Conservation (phyloP, 1,140 invertebrate species). For the Anoplophora glabripennis region DNA sequence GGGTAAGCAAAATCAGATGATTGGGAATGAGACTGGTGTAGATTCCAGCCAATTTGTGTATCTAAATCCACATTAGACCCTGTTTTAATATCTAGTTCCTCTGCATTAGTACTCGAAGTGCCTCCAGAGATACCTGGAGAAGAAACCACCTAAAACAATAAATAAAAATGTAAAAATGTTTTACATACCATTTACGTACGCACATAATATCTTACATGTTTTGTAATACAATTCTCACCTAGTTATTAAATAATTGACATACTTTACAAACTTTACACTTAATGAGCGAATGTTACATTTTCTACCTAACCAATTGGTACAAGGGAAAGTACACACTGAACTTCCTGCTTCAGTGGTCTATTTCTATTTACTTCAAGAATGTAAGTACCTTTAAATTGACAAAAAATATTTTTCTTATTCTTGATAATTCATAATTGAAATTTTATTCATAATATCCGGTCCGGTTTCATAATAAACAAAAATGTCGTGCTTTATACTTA, state of each 20-base stretch:
- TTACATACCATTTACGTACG: neutral
- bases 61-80: conserved; percentile 29
- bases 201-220: too few species aligned
- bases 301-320: conserved; percentile 24
- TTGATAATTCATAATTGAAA: too few species aligned
- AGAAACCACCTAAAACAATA: conserved; percentile 33
- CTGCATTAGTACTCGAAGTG: conserved; percentile 44
- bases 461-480: neutral
- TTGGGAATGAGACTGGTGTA: conserved; percentile 7
- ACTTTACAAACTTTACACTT: conserved; percentile 26
- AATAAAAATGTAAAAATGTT: neutral
- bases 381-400: too few species aligned
- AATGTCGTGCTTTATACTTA: neutral
- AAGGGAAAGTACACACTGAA: conserved; percentile 34
- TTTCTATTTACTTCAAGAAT: conserved; percentile 15
- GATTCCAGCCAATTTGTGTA: conserved; percentile 25
- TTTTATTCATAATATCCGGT: too few species aligned
- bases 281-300: conserved; percentile 17
- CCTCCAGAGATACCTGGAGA: conserved; percentile 14
- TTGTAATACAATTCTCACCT: too few species aligned
- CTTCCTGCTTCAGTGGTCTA: conserved; percentile 30
- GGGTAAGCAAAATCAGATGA: conserved; percentile 21
- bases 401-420: too few species aligned
- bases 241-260: conserved; percentile 14
- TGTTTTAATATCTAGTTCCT: conserved; percentile 40